Conservation (phyloP, 2,888 invertebrate species). For the Chromoteleia sp. region DNA sequence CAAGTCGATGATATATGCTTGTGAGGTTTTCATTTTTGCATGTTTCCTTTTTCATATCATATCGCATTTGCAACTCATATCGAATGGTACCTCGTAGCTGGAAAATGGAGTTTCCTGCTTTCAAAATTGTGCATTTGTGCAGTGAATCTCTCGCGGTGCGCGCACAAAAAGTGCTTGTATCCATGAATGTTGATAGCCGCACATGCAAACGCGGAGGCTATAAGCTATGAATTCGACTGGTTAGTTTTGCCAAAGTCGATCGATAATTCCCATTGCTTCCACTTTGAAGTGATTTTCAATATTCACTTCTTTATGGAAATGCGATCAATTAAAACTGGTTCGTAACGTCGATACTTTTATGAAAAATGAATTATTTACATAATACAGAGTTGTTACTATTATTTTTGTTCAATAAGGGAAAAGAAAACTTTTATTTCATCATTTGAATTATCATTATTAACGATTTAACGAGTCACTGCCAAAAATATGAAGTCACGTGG, state of each 20-base stretch:
- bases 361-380: constrained; percentile 19
- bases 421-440: not conserved
- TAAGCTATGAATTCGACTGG: constrained; percentile 52
- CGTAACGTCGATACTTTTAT: constrained; percentile 19
- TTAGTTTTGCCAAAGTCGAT: constrained; percentile 60
- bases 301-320: constrained; percentile 50
- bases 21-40: constrained; percentile 78
- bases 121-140: constrained; percentile 68
- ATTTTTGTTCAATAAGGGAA: not conserved
- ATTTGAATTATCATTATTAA: too few relatives aligned
- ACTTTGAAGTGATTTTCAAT: constrained; percentile 55
- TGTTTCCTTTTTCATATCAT: constrained; percentile 70
- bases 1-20: constrained; percentile 81
- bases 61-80: constrained; percentile 69
- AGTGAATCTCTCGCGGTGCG: constrained; percentile 57
- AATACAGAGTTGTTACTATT: not conserved
- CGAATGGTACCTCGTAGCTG: constrained; percentile 65
- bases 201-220: constrained; percentile 51
- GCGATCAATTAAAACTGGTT: constrained; percentile 43
- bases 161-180: constrained; percentile 58
- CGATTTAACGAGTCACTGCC: not conserved
- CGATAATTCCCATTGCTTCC: constrained; percentile 51
- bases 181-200: constrained; percentile 64
- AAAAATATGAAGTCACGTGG: constrained; percentile 22
- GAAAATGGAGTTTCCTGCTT: constrained; percentile 70